A percentile compares a stretch with the other conserved stretches of the same genome.
Evolutionary conservation across 2,113 vertebrate species (phyloP).

Genomic region (Nothobranchius furzeri): DNA sequence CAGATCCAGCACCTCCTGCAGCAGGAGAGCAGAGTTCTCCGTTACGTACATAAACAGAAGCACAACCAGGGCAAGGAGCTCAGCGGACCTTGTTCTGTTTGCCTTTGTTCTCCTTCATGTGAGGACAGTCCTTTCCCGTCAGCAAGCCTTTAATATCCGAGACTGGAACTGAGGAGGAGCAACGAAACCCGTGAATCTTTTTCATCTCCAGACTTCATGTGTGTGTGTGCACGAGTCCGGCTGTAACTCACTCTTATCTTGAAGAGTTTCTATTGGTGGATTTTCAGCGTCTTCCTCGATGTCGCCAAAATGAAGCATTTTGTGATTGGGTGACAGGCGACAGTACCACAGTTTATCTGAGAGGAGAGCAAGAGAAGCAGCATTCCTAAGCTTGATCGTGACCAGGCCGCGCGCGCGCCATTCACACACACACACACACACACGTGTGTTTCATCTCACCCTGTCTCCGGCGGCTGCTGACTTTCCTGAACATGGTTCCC

Average conservation of each 20-base stretch:
- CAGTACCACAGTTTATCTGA: conserved; percentile 98
- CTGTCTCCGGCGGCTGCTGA: conserved; percentile 93
- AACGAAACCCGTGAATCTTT: too few relatives aligned
- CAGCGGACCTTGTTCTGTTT: conserved; percentile 94
- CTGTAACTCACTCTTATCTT: conserved; percentile 87
- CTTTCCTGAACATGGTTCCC: conserved; percentile 94
- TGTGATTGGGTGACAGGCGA: conserved; percentile 94
- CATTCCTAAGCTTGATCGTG: not conserved
- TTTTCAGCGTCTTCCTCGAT: conserved; percentile 83
- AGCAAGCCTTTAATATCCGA: conserved; percentile 90
- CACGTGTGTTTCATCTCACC: conserved; percentile 71
- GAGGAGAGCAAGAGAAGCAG: not conserved
- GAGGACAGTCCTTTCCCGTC: conserved; percentile 92
- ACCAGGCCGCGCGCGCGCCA: too few relatives aligned
- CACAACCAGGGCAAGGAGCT: not conserved
- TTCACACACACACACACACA: too few relatives aligned
- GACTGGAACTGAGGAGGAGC: conserved; percentile 84
- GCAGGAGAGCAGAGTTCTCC: not conserved
- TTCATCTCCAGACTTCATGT: too few relatives aligned
- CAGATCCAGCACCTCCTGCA: conserved; percentile 89
- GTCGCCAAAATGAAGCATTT: conserved; percentile 94
- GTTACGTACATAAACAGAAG: not conserved
- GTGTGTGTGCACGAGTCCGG: not conserved
- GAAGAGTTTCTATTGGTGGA: conserved; percentile 86
- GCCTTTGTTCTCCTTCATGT: conserved; percentile 91